Evolutionary conservation across 2,797 vertebrate genomes (phyloP), one percentile per base, ranked within the genome.

Genomic region (Australoheros facetus): DNA sequence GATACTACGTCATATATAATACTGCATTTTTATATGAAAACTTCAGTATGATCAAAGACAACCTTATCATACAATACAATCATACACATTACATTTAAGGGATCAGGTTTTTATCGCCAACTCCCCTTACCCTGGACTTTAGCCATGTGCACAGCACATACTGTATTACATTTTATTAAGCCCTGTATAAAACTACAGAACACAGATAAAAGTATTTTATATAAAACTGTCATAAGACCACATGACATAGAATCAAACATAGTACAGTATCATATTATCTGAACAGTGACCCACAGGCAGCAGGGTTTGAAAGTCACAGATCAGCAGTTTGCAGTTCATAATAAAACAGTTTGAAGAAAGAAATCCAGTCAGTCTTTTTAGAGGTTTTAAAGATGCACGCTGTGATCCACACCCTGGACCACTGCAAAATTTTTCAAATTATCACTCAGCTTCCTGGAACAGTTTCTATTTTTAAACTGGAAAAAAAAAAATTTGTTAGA

Each of bases 171-270:
- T 92, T 93, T 90, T 87, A 95, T 94, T 79, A 91, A 93, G 89
- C 93, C 96, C 97, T 96, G 97, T 96, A 97, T 97, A 97, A 96
- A 98, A 97, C 96, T 97, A 97, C 97, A 97, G 96, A 95, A 93
- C 94, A 93, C 88, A 90, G 85, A 84, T 90, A 92, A 91, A 89
- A 88, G 80, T 78, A 84, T n/a, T 56, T 81, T 19, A 80, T 92
- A 91, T 80, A 89, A 92, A 93, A 90, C 59, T 75, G 73, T 86
- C 69, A 85, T 79, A 92, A 93, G 89, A 93, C 90, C 90, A 93
- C 88, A 88, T 84, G 89, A 90, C 85, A 91, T 70, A 88, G 82
- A 91, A 83, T 80, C 58, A 82, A 64, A 77, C 57, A 64, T 48
- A 80, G 66, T 57, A 88, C 72, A 92, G 78, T 62, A 88, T 90